phyloP scores from a whole-genome alignment of 2,888 invertebrate species.

The Gymnosoma rotundatum region DNA sequence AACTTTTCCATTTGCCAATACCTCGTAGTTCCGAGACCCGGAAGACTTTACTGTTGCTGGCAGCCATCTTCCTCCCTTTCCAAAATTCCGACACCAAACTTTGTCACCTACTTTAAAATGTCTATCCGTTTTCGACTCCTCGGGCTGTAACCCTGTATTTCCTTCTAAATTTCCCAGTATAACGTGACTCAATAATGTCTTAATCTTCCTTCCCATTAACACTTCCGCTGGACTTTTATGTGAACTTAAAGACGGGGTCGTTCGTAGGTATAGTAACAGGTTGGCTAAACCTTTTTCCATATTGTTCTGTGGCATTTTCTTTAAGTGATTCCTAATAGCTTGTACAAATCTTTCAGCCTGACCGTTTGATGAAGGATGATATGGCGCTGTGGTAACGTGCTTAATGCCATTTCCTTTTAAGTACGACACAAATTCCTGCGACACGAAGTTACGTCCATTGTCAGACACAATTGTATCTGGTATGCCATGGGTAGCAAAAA shows the following conservation, averaged over 20 bases:
- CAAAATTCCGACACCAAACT: background rate
- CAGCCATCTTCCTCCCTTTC: background rate
- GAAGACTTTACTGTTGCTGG: too few species aligned
- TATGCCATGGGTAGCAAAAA: constrained; percentile 45
- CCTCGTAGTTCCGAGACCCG: too few species aligned
- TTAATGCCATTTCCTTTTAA: constrained; percentile 48
- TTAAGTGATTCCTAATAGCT: constrained; percentile 54
- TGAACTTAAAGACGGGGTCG: too few species aligned
- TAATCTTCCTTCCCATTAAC: too few species aligned
- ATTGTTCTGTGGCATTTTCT: constrained; percentile 39
- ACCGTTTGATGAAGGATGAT: constrained; percentile 63
- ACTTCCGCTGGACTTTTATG: too few species aligned
- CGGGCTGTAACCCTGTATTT: too few species aligned
- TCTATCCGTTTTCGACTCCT: background rate
- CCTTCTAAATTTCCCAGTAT: too few species aligned
- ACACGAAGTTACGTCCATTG: constrained; percentile 58
- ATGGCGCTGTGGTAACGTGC: constrained; percentile 51
- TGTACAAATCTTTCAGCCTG: constrained; percentile 30
- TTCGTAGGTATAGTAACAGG: constrained; percentile 19
- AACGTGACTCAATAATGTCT: too few species aligned
- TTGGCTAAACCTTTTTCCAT: constrained; percentile 26
- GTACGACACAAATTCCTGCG: constrained; percentile 45
- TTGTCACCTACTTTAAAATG: background rate
- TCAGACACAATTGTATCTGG: constrained; percentile 56
- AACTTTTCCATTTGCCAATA: background rate